Evolutionary conservation across 2,113 vertebrate genomes (phyloP), one percentile per base, ranked within the genome.

Genomic region (Phodopus roborovskii): DNA sequence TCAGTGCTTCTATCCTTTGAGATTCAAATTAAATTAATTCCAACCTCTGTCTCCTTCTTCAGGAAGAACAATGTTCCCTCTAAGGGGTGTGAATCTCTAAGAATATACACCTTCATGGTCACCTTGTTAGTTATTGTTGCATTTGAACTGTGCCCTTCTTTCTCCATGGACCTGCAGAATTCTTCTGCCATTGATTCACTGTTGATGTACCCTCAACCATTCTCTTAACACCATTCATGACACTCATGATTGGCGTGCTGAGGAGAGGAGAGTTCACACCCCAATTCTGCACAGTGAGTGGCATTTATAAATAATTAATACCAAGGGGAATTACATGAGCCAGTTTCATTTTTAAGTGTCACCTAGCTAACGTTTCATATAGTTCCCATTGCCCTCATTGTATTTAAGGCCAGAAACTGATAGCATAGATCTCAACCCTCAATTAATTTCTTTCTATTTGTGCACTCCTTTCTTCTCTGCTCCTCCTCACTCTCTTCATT

Each of bases 1-100:
- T 5, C 3, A 3, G 91, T 78, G 64, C 66, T 64, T 45, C 20
- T 90, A 75, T 90, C 85, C 89, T 90, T 56, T 75, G 93, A 94
- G 74, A 88, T 94, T 82, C 33, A 79, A 74, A 79, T 91, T 90
- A 97, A 94, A 97, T 96, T 87, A 96, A 83, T 74, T 95, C 48
- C 30, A 84, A 95, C 19, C 84, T 39, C 15, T 39, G 26, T 53
- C 20, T 8, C 56, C 83, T 73, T 94, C 64, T 79, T 8, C 16
- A 48, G 77, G 66, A 89, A 85, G 26, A 70, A 24, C 11, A 73
- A 22, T 50, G 88, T 22, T 88, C 36, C 33, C 70, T 56, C 30
- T 71, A 60, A 62, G 45, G 33, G 11, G 30, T 60, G 36, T 60
- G 66, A 68, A 70, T 56, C 42, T 22, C 62, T 50, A 62, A 74